Evolutionary conservation across 2,797 vertebrate genomes (phyloP).

Genomic region (Tauraco hartlaubi): DNA sequence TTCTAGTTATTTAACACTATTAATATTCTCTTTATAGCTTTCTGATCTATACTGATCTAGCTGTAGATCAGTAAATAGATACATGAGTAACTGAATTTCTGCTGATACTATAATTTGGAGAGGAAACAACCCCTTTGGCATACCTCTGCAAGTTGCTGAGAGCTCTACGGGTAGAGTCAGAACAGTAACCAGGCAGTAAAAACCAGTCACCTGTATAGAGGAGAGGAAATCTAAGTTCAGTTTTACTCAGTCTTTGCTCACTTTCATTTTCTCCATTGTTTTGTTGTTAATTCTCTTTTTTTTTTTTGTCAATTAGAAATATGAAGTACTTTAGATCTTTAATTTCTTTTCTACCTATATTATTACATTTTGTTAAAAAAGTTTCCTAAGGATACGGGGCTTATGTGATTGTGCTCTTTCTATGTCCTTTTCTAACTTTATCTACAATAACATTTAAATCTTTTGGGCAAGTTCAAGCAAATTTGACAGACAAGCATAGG

Average conservation of each 20-base stretch:
- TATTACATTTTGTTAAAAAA: not conserved
- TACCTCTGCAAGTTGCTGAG: not conserved
- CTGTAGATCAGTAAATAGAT: not conserved
- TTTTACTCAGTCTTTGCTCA: not conserved
- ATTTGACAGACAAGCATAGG: not conserved
- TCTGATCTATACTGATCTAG: not conserved
- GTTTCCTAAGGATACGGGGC: not conserved
- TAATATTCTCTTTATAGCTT: not conserved
- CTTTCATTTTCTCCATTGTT: not conserved
- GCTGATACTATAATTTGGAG: fast-evolving
- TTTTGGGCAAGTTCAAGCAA: not conserved
- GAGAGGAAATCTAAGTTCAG: not conserved
- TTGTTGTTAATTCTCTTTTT: not conserved
- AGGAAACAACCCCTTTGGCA: not conserved
- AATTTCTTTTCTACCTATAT: not conserved
- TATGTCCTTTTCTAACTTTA: not conserved
- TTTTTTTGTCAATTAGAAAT: not conserved
- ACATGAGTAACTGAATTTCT: not conserved
- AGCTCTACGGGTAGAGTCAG: not conserved
- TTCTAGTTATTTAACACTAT: not conserved
- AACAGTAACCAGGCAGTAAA: not conserved
- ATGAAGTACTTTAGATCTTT: not conserved
- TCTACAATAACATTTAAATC: not conserved
- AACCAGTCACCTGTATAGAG: not conserved
- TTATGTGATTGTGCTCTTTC: not conserved